Conservation (phyloP, 2,113 vertebrate species). For the Coptodon bakossiorum region DNA sequence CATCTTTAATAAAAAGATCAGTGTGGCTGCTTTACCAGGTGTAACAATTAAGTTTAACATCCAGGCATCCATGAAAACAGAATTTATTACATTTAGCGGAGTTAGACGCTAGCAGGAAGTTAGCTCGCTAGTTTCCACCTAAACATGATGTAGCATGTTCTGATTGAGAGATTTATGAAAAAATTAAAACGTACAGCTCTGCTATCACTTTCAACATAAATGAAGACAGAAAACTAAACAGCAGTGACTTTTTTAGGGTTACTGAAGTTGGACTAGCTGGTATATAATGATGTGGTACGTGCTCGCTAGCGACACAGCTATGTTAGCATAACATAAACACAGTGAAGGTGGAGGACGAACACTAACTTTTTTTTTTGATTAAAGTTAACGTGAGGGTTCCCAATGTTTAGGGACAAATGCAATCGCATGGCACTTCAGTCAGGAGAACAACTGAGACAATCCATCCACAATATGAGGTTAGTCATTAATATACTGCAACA, state of each 20-base stretch:
- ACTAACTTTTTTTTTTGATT: fast-evolving
- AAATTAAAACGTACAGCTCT: neutral
- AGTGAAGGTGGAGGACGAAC: neutral
- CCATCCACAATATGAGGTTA: neutral
- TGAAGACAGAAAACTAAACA: neutral
- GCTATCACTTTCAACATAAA: neutral
- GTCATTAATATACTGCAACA: neutral
- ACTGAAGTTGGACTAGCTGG: neutral
- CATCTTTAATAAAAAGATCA: neutral
- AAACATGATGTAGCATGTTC: neutral
- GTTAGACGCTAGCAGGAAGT: too few relatives aligned
- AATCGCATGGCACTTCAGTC: neutral
- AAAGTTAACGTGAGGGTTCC: neutral
- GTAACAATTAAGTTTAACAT: neutral
- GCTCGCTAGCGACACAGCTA: neutral
- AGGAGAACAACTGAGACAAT: neutral
- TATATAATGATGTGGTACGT: neutral
- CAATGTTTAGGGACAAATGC: neutral
- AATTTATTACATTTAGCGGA: too few relatives aligned
- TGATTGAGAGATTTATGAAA: neutral
- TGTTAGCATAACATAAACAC: neutral
- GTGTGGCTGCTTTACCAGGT: neutral
- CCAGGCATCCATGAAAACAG: neutral
- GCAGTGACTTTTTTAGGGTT: neutral
- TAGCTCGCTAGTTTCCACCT: neutral